phyloP scores from a whole-genome alignment of 2,113 vertebrate genomes.

The Potamarius usumacintae region DNA sequence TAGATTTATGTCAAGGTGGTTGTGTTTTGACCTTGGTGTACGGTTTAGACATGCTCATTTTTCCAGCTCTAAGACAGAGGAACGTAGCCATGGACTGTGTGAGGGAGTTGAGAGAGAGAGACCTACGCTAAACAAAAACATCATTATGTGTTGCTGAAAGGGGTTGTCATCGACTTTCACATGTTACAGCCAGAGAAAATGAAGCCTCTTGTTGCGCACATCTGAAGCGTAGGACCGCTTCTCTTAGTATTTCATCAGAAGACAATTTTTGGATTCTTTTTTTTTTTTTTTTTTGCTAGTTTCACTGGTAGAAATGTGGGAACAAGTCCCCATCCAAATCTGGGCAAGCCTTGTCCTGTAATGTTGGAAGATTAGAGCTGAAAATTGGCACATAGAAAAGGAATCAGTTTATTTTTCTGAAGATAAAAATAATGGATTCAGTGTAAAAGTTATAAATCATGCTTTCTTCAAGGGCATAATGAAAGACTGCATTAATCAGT shows the following conservation, averaged over 20 bases:
- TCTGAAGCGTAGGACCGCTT: conserved; percentile 47
- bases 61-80: conserved; percentile 38
- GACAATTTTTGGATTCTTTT: conserved; percentile 37
- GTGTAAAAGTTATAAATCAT: conserved; percentile 34
- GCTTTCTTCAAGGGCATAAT: conserved; percentile 37
- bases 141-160: conserved; percentile 57
- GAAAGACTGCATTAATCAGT: conserved; percentile 28
- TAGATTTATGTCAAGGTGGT: background rate
- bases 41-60: conserved; percentile 8
- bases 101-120: background rate
- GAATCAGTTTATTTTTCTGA: background rate
- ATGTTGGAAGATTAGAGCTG: conserved; percentile 30
- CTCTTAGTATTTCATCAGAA: conserved; percentile 54
- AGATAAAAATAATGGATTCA: conserved; percentile 18
- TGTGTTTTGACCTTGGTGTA: conserved; percentile 7
- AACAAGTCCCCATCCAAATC: conserved; percentile 22
- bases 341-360: conserved; percentile 25
- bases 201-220: conserved; percentile 52
- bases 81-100: conserved; percentile 13
- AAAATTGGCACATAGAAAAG: conserved; percentile 39
- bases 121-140: conserved; percentile 55
- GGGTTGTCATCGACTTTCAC: conserved; percentile 59
- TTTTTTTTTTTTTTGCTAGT: conserved; percentile 5
- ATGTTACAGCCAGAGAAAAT: conserved; percentile 59
- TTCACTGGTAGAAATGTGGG: conserved; percentile 11